Conservation (phyloP, 1,140 invertebrate species). For the Trichonephila clavipes region DNA sequence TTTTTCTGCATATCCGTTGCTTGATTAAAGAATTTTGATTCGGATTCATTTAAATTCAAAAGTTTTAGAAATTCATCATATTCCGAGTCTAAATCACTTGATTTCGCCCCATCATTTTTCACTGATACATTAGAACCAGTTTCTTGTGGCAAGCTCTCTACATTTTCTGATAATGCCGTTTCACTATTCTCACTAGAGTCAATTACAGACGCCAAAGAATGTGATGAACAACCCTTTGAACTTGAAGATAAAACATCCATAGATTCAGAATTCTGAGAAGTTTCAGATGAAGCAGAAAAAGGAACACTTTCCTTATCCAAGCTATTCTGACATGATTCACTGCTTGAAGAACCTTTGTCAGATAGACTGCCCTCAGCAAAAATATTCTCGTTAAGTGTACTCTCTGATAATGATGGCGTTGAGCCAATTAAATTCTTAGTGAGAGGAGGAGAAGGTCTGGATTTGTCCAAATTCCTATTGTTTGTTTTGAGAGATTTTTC, state of each 20-base stretch:
- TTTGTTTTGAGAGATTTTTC: not conserved
- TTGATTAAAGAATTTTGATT: not conserved
- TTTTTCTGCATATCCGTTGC: not conserved
- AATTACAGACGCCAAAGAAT: not conserved
- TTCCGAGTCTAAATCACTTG: constrained; percentile 73
- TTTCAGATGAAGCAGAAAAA: not conserved
- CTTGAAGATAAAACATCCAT: not conserved
- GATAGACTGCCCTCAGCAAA: not conserved
- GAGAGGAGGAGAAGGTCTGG: not conserved
- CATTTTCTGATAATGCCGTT: not conserved
- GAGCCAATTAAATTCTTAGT: not conserved
- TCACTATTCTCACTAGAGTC: not conserved
- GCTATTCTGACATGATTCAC: not conserved
- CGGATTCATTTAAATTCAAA: constrained; percentile 63
- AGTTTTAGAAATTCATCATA: constrained; percentile 78
- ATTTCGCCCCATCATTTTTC: not conserved
- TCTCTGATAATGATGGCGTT: not conserved
- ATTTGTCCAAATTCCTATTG: not conserved
- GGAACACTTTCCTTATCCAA: not conserved
- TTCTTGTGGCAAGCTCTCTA: not conserved
- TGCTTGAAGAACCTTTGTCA: not conserved
- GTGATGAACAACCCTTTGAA: not conserved
- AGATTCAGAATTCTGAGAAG: not conserved
- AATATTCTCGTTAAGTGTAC: not conserved
- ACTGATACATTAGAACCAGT: not conserved